Evolutionary conservation across 2,797 vertebrate species (phyloP).

Genomic region (Sebastes taczanowskii): DNA sequence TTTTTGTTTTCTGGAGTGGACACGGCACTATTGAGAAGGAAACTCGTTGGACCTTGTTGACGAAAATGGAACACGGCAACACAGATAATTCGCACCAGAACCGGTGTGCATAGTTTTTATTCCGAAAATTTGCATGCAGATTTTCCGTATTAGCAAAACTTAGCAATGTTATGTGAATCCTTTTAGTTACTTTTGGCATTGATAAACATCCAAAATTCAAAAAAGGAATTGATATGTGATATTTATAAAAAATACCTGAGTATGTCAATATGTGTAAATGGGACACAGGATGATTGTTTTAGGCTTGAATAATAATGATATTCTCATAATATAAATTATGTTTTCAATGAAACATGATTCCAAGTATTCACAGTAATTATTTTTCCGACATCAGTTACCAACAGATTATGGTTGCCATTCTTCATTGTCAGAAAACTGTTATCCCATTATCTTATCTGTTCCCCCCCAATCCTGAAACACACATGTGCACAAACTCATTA

Average conservation of each 20-base stretch:
- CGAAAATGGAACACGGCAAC: too few species aligned
- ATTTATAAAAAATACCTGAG: neutral
- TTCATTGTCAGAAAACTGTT: neutral
- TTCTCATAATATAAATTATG: neutral
- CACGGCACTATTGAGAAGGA: too few species aligned
- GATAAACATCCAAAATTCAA: neutral
- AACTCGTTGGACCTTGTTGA: too few species aligned
- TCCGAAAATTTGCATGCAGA: too few species aligned
- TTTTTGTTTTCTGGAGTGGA: neutral
- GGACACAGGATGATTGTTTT: neutral
- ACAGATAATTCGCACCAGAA: too few species aligned
- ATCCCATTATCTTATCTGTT: slow-evolving; percentile 15
- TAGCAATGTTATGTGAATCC: neutral
- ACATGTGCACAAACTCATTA: slow-evolving; percentile 10
- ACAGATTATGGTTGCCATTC: neutral
- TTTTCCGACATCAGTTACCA: neutral
- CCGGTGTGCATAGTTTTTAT: too few species aligned
- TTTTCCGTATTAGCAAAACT: too few species aligned
- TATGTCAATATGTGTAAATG: neutral
- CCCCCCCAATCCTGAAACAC: neutral
- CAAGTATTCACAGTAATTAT: neutral
- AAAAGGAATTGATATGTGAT: neutral
- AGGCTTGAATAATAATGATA: neutral
- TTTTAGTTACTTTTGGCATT: neutral
- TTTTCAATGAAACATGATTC: neutral